A percentile compares a stretch with the other conserved stretches of the same genome.
phyloP scores from a whole-genome alignment of 1,140 invertebrate species.

The Centruroides sculpturatus region DNA sequence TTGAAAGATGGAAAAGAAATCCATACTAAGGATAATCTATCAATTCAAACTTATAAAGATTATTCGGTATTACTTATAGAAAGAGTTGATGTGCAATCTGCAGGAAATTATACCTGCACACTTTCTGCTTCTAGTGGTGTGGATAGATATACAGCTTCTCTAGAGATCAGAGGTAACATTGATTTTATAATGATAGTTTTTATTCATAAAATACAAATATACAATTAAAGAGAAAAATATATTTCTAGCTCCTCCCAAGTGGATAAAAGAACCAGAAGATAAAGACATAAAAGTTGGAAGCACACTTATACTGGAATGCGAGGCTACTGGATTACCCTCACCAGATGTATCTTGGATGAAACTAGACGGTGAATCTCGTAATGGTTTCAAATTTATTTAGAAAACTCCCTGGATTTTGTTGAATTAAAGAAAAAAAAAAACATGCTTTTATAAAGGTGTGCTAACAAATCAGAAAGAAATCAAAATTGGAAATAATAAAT shows the following conservation, averaged over 20 bases:
- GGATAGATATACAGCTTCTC: conserved; percentile 12
- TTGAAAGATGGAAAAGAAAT: conserved; percentile 7
- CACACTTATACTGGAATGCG: background rate
- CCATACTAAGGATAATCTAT: background rate
- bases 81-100: conserved; percentile 8
- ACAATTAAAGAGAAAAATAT: background rate
- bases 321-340: conserved; percentile 2
- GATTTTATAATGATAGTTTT: no score
- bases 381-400: no score
- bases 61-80: conserved; percentile 6
- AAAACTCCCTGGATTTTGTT: no score
- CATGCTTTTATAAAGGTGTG: no score
- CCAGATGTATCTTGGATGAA: conserved; percentile 6
- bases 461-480: no score
- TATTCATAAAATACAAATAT: no score
- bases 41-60: conserved; percentile 2
- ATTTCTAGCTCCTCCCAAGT: conserved; percentile 3
- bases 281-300: conserved; percentile 3
- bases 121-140: conserved; percentile 18
- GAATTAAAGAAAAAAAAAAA: no score
- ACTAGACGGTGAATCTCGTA: background rate
- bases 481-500: no score
- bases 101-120: conserved; percentile 24
- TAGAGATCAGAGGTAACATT: conserved; percentile 9
- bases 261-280: conserved; percentile 3